A percentile compares a stretch with the other conserved stretches of the same genome.
Conservation (phyloP, 2,888 invertebrate genomes). For the Agrochola lota region DNA sequence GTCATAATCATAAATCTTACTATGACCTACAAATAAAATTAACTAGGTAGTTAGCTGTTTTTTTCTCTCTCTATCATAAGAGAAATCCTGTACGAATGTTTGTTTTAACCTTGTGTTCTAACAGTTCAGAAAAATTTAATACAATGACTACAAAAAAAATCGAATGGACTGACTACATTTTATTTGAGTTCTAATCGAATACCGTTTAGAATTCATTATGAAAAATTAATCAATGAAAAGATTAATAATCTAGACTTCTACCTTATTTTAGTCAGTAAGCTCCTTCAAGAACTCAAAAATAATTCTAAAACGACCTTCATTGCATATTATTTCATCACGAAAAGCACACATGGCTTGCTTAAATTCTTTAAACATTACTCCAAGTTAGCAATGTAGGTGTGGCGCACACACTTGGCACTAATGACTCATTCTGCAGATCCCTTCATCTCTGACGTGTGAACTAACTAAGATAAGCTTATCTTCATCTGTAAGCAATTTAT, state of each 20-base stretch:
- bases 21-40: constrained; percentile 26
- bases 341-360: not conserved
- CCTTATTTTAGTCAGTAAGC: not conserved
- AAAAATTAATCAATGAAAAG: too few relatives aligned
- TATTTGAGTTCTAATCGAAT: too few relatives aligned
- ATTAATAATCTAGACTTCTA: too few relatives aligned
- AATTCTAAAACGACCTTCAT: too few relatives aligned
- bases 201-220: too few relatives aligned
- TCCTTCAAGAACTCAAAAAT: not conserved
- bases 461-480: constrained; percentile 43
- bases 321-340: not conserved
- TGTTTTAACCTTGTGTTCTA: not conserved
- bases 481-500: constrained; percentile 10
- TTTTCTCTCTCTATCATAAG: too few relatives aligned
- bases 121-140: not conserved
- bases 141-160: not conserved
- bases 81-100: not conserved
- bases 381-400: not conserved
- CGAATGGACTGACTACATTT: too few relatives aligned
- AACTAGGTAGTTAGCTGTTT: too few relatives aligned
- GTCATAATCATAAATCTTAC: constrained; percentile 44
- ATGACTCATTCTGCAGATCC: constrained; percentile 41
- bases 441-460: constrained; percentile 34
- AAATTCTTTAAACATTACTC: constrained; percentile 10
- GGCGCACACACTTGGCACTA: not conserved